Percentiles rank a stretch among this genome's conserved stretches.
These are phyloP conservation scores for Drosophila leontia DNA, from an alignment of 1,140 invertebrate species.

Conservation along the genomic window DNA sequence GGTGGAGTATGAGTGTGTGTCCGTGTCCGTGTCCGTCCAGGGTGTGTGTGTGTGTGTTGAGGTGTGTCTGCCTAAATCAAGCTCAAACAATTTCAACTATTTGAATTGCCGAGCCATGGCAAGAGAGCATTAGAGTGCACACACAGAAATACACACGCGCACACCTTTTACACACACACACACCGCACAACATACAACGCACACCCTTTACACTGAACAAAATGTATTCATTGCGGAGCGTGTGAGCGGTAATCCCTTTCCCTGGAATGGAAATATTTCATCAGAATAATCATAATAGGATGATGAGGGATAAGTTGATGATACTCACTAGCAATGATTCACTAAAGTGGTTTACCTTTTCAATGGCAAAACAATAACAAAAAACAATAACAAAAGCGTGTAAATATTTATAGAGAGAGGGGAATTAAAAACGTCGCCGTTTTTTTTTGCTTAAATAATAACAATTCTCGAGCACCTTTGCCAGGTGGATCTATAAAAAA, in stretches of 20 bases:
- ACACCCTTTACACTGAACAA: constrained; percentile 16
- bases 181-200: constrained; percentile 4
- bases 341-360: background rate
- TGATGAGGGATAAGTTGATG: constrained; percentile 1
- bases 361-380: background rate
- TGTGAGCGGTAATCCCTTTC: background rate
- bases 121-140: constrained; percentile 63
- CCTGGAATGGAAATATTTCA: background rate
- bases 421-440: constrained; percentile 1
- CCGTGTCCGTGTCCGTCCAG: constrained; percentile 17
- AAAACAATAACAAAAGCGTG: background rate
- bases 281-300: background rate
- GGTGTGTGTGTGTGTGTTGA: constrained; percentile 21
- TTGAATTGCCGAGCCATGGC: constrained; percentile 72
- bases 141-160: constrained; percentile 20
- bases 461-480: background rate
- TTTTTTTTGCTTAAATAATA: background rate
- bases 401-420: constrained; percentile 2
- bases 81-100: constrained; percentile 81
- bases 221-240: background rate
- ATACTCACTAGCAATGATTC: constrained; percentile 2
- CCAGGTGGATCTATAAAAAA: no score
- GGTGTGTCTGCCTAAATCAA: constrained; percentile 74
- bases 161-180: no score
- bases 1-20: background rate